Evolutionary conservation across 2,888 invertebrate genomes (phyloP).

Genomic region (Ennomos erosarius): DNA sequence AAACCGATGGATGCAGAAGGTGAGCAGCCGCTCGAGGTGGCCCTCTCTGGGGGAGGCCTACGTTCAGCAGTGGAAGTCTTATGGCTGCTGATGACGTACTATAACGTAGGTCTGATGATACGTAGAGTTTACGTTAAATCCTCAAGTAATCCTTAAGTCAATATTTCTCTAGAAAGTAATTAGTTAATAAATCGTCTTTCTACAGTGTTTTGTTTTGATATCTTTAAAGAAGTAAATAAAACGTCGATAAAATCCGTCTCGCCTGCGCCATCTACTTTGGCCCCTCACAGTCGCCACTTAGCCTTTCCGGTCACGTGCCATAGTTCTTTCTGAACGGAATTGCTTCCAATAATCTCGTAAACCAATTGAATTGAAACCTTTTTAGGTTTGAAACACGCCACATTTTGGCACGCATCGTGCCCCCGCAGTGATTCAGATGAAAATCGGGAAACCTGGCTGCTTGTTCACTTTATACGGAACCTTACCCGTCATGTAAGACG

Average conservation of each 20-base stretch:
- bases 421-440: constrained; percentile 66
- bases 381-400: constrained; percentile 65
- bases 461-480: constrained; percentile 74
- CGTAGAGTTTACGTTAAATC: no score
- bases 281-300: constrained; percentile 51
- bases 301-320: constrained; percentile 72
- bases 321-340: constrained; percentile 82
- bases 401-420: constrained; percentile 63
- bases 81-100: no score
- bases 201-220: constrained; percentile 10
- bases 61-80: no score
- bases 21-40: no score
- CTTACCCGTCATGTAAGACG: constrained; percentile 57
- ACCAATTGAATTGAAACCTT: constrained; percentile 78
- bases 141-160: no score
- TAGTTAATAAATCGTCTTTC: neutral
- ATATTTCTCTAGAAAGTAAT: no score
- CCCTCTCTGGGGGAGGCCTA: no score
- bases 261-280: constrained; percentile 53
- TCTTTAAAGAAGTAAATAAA: constrained; percentile 66
- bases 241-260: constrained; percentile 52
- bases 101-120: no score
- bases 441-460: constrained; percentile 45
- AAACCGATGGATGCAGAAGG: no score
- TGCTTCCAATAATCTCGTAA: constrained; percentile 73